phyloP scores from a whole-genome alignment of 2,888 invertebrate species.

The Tetranychus piercei region DNA sequence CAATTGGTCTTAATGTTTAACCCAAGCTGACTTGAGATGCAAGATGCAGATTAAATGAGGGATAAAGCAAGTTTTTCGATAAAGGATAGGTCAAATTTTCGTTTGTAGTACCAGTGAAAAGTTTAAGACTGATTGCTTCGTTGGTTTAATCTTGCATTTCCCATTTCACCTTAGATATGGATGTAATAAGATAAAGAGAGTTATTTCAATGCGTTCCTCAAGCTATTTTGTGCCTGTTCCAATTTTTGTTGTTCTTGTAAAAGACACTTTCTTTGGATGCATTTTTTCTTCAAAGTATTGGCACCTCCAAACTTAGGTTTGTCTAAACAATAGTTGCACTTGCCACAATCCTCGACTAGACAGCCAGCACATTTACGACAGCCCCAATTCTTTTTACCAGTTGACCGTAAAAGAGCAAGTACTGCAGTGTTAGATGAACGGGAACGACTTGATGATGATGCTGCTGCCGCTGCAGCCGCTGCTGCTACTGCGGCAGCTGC shows the following conservation, averaged over 20 bases:
- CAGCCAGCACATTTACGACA: slow-evolving; percentile 20
- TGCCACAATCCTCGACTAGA: slow-evolving; percentile 20
- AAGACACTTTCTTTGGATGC: slow-evolving; percentile 12
- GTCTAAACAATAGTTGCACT: slow-evolving; percentile 21
- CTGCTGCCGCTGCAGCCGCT: background rate
- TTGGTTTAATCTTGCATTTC: too few relatives aligned
- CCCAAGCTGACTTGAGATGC: too few relatives aligned
- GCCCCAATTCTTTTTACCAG: slow-evolving; percentile 12
- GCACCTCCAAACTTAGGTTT: slow-evolving; percentile 21
- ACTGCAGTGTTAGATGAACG: slow-evolving; percentile 6
- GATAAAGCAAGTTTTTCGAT: too few relatives aligned
- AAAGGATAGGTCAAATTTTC: too few relatives aligned
- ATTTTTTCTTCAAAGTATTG: slow-evolving; percentile 15
- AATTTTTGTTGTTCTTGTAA: slow-evolving; percentile 13
- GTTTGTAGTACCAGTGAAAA: too few relatives aligned
- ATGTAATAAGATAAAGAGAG: background rate
- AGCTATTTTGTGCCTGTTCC: slow-evolving; percentile 8
- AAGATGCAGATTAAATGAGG: too few relatives aligned
- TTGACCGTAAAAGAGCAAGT: slow-evolving; percentile 7
- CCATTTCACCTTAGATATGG: too few relatives aligned
- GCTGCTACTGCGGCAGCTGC: background rate
- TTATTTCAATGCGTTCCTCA: slow-evolving; percentile 1
- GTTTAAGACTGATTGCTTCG: too few relatives aligned
- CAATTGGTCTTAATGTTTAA: too few relatives aligned
- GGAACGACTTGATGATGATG: background rate